Conservation (phyloP, 1,140 invertebrate species). For the Sminthurinus signatus region DNA sequence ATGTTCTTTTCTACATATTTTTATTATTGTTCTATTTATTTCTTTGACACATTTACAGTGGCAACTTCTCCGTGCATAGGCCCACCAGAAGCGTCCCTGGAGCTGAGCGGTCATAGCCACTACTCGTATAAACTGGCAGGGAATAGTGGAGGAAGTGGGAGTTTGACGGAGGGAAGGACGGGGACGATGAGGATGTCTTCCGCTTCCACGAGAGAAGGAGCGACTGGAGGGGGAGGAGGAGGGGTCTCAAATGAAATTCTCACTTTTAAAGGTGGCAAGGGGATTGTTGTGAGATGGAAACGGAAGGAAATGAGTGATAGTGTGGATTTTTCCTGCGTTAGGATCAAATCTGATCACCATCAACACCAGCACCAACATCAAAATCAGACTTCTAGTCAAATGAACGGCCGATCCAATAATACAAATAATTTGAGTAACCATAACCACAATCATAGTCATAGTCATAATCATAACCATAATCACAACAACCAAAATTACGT, state of each 20-base stretch:
- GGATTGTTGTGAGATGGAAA: conserved; percentile 38
- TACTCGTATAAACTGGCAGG: conserved; percentile 19
- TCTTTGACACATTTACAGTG: background rate
- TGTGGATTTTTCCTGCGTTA: background rate
- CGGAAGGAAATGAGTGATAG: conserved; percentile 25
- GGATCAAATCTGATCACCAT: background rate
- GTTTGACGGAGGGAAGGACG: background rate
- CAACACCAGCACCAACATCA: conserved; percentile 1
- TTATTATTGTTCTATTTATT: too few relatives aligned
- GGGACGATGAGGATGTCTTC: conserved; percentile 14
- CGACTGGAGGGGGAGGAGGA: too few relatives aligned
- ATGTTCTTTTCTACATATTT: too few relatives aligned
- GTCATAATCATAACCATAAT: too few relatives aligned
- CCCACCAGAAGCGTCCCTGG: conserved; percentile 22
- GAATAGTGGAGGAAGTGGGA: too few relatives aligned
- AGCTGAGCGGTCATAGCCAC: conserved; percentile 28
- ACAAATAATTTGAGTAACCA: too few relatives aligned
- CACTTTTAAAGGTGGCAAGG: conserved; percentile 31
- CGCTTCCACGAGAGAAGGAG: conserved; percentile 8
- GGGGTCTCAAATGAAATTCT: conserved; percentile 37
- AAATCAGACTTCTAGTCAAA: too few relatives aligned
- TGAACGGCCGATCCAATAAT: too few relatives aligned
- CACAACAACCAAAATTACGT: too few relatives aligned
- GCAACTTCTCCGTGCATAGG: background rate
- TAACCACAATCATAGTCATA: background rate